Base-by-base conservation (phyloP, 2,113 vertebrate species). In the Zosterops japonicus region DNA sequence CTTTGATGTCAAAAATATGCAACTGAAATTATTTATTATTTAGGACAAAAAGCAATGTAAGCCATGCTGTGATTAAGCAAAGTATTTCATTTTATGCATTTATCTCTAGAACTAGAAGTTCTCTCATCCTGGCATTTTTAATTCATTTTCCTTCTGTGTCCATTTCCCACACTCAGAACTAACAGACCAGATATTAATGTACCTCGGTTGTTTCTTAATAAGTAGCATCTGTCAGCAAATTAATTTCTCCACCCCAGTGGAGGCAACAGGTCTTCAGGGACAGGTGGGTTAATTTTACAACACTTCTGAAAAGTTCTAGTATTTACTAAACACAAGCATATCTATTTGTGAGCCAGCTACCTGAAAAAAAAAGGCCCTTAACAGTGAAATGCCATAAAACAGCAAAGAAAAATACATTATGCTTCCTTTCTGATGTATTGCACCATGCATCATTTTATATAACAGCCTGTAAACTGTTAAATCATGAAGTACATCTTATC, bases 151-250 rank as follows among this genome's bases (percentile, higher is more conserved):
- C 9, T 41, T 41, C 70, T 63, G 12, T 8, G 11, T n/a, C 41
- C 35, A 35, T 31, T 72, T n/a, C 64, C 46, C n/a, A 41, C 0
- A 6, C 39, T 87, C 64, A 76, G 25, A 63, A 50, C 23, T 49
- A 83, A 47, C 0, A 3, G n/a, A 56, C 8, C n/a, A 77, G 17
- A 44, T 47, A 33, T 21, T 52, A 28, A 36, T 1, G 1, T 49
- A 42, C 29, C 4, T 50, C 0, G 0, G 3, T 50, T 61, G 12
- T 67, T 70, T 75, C 44, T 67, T 39, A 74, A 9, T 4, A 72
- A 67, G 33, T 44, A 52, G 46, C 0, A 3, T n/a, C 23, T 47
- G 9, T 23, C 41, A 80, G 31, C 8, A 80, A 41, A 69, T 29
- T 3, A 60, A 69, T 90, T 71, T 42, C 25, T 41, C 41, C 31